Base-by-base conservation (phyloP, 2,113 vertebrate genomes). In the Daubentonia madagascariensis region DNA sequence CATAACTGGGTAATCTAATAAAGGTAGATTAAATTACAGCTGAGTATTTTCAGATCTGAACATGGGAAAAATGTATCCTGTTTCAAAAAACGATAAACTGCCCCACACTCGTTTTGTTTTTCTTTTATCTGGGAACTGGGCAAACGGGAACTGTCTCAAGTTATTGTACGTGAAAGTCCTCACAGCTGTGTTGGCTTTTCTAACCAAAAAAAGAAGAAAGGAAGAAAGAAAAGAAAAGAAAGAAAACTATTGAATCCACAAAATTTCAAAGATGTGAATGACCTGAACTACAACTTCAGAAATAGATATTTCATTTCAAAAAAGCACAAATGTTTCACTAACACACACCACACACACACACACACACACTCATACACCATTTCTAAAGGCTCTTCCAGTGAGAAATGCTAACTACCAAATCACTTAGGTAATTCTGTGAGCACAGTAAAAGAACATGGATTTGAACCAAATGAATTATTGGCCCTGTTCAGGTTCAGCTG, bases 11-110 rank as follows among this genome's bases (percentile, higher is more conserved):
- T 98, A 92, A 97, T 98, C 96, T 97, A 96, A 95, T 97, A 98
- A 97, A 96, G 98, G 98, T 98, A 98, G 85, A 98, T 99, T 98
- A 98, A 98, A 98, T 98, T 98, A 98, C 98, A 98, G 95, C 80
- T 40, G 86, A 89, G 92, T 98, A 98, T 98, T 98, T 98, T 96
- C 89, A 97, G 97, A 94, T 97, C 93, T 67, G 89, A 97, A 98
- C 97, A 96, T 97, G 98, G 98, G 81, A 91, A 98, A 97, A 98
- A 98, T 98, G 96, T 67, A 97, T 98, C 89, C 78, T 78, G 76
- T 98, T 98, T 97, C 80, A 93, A 97, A 96, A 85, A 85, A 95
- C 1, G 81, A 98, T 40, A 84, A 97, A 98, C 98, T 43, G 0
- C 85, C 95, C 98, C 96, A 30, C 10, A 70, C 81, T 97, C 43